Conservation (phyloP, 2,113 vertebrate species). For the Apteryx owenii region DNA sequence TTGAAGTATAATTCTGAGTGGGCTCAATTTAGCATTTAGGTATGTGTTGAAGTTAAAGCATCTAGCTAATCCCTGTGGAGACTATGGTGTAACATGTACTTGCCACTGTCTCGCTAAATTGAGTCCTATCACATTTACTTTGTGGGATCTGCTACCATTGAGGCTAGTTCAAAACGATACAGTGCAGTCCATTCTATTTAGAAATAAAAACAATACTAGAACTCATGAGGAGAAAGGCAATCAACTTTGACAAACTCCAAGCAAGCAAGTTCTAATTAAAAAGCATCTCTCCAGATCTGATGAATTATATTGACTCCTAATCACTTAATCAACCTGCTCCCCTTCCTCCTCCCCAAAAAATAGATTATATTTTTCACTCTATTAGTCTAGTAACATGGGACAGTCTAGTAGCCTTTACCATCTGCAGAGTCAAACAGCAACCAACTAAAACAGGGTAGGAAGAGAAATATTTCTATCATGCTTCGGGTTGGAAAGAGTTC, state of each 20-base stretch:
- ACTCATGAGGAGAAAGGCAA: neutral
- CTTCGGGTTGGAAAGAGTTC: neutral
- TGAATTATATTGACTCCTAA: neutral
- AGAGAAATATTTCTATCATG: neutral
- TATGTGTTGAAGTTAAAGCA: neutral
- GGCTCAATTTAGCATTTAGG: neutral
- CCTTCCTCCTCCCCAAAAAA: neutral
- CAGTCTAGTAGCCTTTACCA: neutral
- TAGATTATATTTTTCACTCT: neutral
- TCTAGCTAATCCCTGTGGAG: neutral
- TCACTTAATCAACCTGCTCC: neutral
- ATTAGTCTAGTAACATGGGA: neutral
- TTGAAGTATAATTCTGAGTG: neutral
- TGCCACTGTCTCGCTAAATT: neutral
- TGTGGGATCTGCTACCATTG: neutral
- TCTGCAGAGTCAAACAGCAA: neutral
- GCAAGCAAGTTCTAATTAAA: constrained; percentile 34
- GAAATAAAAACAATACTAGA: neutral
- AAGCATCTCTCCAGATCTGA: neutral
- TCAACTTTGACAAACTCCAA: neutral
- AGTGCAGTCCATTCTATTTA: neutral
- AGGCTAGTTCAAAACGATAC: neutral
- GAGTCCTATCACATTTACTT: neutral
- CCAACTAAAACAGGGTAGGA: neutral
- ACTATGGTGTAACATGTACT: neutral